Conservation (phyloP, 2,797 vertebrate genomes). For the Spondyliosoma cantharus region DNA sequence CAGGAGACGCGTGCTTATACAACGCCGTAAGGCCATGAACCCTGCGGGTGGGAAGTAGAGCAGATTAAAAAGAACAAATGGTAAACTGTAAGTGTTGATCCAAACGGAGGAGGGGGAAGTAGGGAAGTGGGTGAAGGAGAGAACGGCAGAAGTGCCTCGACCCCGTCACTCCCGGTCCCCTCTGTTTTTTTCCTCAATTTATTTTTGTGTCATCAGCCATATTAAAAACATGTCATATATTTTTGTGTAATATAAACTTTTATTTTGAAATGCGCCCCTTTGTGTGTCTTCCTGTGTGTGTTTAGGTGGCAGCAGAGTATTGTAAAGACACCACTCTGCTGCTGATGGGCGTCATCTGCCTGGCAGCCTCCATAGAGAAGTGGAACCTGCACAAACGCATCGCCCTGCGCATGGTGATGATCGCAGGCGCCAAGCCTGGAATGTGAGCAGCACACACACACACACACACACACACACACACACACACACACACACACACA, state of each 20-base stretch:
- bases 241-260: neutral
- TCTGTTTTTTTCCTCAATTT: neutral
- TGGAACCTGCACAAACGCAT: conserved; percentile 98
- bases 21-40: conserved; percentile 35
- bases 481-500: neutral
- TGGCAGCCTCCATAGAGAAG: conserved; percentile 97
- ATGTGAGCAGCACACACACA: conserved; percentile 87
- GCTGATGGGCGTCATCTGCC: conserved; percentile 96
- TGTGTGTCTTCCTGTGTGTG: conserved; percentile 15
- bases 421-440: conserved; percentile 97
- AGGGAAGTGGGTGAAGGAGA: conserved; percentile 38
- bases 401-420: conserved; percentile 96
- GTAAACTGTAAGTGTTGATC: conserved; percentile 56
- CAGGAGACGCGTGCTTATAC: conserved; percentile 47
- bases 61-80: conserved; percentile 69
- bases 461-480: neutral
- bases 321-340: conserved; percentile 98
- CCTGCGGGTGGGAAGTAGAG: conserved; percentile 50
- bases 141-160: neutral
- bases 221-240: neutral
- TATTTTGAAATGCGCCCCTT: neutral
- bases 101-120: conserved; percentile 23
- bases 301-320: conserved; percentile 95
- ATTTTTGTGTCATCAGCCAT: neutral
- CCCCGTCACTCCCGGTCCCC: neutral